phyloP scores from a whole-genome alignment of 2,888 invertebrate species.

The Ectemnius lituratus region DNA sequence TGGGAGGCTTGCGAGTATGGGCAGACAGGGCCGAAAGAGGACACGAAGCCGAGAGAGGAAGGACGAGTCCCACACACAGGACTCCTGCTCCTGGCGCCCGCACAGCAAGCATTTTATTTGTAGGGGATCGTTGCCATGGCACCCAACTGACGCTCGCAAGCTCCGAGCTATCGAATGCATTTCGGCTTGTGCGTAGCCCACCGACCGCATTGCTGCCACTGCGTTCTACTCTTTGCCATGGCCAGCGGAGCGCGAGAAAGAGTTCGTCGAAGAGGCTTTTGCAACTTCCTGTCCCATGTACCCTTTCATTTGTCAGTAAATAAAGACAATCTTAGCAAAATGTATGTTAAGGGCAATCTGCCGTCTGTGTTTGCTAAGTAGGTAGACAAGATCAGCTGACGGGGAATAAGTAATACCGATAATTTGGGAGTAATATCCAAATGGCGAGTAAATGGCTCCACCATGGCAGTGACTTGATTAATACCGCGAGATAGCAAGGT shows the following conservation, averaged over 20 bases:
- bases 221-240: not conserved
- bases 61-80: not conserved
- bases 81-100: too few species aligned
- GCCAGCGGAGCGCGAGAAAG: conserved; percentile 37
- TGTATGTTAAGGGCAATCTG: too few species aligned
- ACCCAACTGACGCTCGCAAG: conserved; percentile 43
- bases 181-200: conserved; percentile 39
- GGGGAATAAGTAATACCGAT: too few species aligned
- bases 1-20: too few species aligned
- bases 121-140: conserved; percentile 65
- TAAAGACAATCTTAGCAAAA: too few species aligned
- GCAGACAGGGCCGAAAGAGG: not conserved
- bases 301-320: not conserved
- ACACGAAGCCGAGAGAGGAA: not conserved
- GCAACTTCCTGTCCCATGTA: conserved; percentile 14
- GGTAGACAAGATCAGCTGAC: too few species aligned
- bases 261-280: conserved; percentile 36
- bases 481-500: not conserved
- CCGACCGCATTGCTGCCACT: not conserved
- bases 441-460: too few species aligned
- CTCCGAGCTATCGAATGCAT: conserved; percentile 60
- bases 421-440: too few species aligned
- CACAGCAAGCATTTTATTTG: conserved; percentile 63
- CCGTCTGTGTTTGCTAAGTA: too few species aligned
- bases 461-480: too few species aligned